Percentiles rank a stretch among this genome's conserved stretches.
Evolutionary conservation across 2,797 vertebrate species (phyloP).

Genomic region (Sebastes vulpes): DNA sequence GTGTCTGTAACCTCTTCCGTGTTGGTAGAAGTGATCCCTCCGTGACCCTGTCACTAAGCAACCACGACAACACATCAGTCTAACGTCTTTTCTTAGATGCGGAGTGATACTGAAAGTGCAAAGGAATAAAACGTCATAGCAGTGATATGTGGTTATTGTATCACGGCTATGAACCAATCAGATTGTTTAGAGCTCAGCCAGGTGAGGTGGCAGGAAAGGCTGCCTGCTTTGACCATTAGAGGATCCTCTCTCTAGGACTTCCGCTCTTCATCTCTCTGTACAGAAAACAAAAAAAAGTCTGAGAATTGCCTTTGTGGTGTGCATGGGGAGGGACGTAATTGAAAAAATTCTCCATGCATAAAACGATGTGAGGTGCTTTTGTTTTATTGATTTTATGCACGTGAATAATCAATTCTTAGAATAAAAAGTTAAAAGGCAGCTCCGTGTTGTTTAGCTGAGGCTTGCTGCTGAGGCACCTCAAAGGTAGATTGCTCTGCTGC

Average conservation of each 20-base stretch:
- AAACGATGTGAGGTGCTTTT: conserved; percentile 23
- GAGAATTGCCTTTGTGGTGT: conserved; percentile 1
- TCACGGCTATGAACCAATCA: background rate
- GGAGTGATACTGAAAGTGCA: background rate
- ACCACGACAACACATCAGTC: no score
- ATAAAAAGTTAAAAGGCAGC: background rate
- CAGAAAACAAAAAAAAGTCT: background rate
- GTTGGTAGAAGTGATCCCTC: background rate
- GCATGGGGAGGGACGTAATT: conserved; percentile 9
- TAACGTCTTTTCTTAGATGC: no score
- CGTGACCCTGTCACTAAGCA: background rate
- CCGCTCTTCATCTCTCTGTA: background rate
- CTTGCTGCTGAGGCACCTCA: conserved; percentile 8
- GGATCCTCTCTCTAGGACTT: background rate
- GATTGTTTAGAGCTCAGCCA: background rate
- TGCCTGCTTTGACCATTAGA: background rate
- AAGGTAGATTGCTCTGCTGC: conserved; percentile 15
- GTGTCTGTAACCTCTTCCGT: background rate
- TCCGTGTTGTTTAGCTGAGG: background rate
- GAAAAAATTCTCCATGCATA: conserved; percentile 37
- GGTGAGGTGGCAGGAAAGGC: background rate
- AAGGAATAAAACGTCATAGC: background rate
- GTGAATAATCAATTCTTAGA: background rate
- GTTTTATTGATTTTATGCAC: conserved; percentile 24
- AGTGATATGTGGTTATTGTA: background rate